Conservation (phyloP, 2,797 vertebrate species). For the Crossoptilon crossoptilon region DNA sequence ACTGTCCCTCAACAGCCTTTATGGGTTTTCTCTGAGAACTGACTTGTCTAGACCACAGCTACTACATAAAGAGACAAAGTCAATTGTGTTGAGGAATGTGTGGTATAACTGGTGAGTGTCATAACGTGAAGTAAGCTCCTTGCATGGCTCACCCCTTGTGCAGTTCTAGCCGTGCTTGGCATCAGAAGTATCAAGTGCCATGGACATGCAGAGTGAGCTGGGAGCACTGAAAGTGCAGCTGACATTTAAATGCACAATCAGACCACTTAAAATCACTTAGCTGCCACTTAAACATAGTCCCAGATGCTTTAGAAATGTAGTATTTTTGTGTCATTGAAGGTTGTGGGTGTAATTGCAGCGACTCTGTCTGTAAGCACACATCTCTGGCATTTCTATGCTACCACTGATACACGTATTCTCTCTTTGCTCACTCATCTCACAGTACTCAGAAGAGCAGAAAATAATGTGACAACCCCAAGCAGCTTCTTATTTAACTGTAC, state of each 20-base stretch:
- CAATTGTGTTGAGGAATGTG: neutral
- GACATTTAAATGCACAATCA: neutral
- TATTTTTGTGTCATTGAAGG: neutral
- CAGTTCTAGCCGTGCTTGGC: neutral
- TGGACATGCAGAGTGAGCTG: neutral
- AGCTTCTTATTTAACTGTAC: neutral
- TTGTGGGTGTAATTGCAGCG: neutral
- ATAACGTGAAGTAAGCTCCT: rapidly evolving
- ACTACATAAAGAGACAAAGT: neutral
- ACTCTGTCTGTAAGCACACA: neutral
- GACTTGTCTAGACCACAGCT: neutral
- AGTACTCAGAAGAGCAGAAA: rapidly evolving
- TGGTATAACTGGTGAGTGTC: neutral
- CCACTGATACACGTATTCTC: rapidly evolving
- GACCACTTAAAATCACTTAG: neutral
- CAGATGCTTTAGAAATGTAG: neutral
- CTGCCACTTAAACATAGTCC: neutral
- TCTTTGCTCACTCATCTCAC: neutral
- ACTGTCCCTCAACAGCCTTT: neutral
- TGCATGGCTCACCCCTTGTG: neutral
- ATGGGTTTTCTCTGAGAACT: neutral
- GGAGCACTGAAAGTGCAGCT: neutral
- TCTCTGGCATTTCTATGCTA: neutral
- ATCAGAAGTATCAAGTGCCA: neutral
- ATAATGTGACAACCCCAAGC: neutral